Base-by-base conservation (phyloP, 2,113 vertebrate species). In the Sakesphorus luctuosus region DNA sequence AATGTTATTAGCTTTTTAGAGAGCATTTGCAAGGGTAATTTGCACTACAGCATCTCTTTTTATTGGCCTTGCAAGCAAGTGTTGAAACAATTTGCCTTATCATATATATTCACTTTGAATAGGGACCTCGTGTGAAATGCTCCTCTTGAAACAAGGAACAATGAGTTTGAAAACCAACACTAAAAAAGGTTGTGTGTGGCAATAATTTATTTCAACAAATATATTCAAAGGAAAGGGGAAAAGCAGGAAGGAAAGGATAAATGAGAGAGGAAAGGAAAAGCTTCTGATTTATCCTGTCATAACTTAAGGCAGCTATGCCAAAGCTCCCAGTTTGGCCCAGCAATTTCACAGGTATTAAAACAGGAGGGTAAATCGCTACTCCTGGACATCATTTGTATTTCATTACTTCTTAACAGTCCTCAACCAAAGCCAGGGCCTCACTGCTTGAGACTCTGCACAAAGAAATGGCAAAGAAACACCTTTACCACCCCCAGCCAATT, bases 21-120 rank as follows among this genome's bases (percentile, higher is more conserved):
- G 93, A 97, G 95, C 76, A 89, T 97, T 94, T 88, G 86, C 94
- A 97, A 97, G 84, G 75, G 58, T 92, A 93, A 96, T 93, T 97
- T 95, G 67, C 92, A 95, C 88, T 95, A 96, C 93, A 95, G 90
- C 89, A 96, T 93, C 84, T 89, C 87, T 71, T 94, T 89, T 62
- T 74, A 92, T 71, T 90, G 78, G 84, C 79, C 82, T 94, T 88
- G 55, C 86, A 93, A 96, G 81, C 69, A 94, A 97, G 40, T 47
- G 78, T 76, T 66, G 58, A 97, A 95, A 93, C 71, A 71, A 84
- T 92, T 89, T 94, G 90, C 91, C 79, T 85, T 91, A 94, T 90
- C 75, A 21, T 72, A 92, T 67, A 87, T 73, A 89, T 81, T 92
- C 80, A 79, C 35, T 85, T 84, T 69, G 36, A 95, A 93, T 90